These are phyloP conservation scores for Cottoperca gobio DNA, from an alignment of 2,797 vertebrate genomes.

Conservation along the genomic window DNA sequence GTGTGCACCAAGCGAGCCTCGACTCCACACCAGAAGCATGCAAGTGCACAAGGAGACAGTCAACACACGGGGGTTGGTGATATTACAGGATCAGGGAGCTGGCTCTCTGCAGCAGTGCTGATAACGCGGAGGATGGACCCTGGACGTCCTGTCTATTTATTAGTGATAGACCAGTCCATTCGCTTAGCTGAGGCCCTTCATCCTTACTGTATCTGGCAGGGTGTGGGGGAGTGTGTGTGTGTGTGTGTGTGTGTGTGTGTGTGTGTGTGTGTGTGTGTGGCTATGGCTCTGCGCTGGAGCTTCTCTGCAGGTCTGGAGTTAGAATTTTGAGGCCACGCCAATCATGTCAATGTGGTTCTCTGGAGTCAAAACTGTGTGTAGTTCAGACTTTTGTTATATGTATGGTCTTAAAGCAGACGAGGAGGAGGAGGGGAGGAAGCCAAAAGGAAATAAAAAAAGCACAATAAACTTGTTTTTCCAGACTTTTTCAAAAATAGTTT, in stretches of 20 bases:
- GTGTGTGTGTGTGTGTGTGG: not conserved
- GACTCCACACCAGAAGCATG: constrained; percentile 78
- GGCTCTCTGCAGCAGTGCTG: constrained; percentile 63
- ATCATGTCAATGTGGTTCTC: constrained; percentile 3
- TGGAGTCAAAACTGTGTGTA: constrained; percentile 20
- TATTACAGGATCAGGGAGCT: constrained; percentile 45
- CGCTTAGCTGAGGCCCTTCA: constrained; percentile 25
- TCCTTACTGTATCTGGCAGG: constrained; percentile 26
- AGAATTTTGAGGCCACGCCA: constrained; percentile 5
- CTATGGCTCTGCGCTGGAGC: constrained; percentile 30
- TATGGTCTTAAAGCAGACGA: constrained; percentile 27
- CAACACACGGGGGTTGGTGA: constrained; percentile 53
- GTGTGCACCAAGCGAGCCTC: constrained; percentile 63
- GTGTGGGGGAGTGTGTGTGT: constrained; percentile 25
- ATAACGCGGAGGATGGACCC: constrained; percentile 50
- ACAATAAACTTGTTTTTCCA: constrained; percentile 23
- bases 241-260: not conserved
- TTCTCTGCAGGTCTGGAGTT: constrained; percentile 39
- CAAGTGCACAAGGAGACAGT: constrained; percentile 73
- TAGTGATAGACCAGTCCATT: constrained; percentile 45
- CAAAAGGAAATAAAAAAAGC: constrained; percentile 55
- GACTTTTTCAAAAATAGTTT: constrained; percentile 47
- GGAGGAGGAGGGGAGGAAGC: constrained; percentile 11
- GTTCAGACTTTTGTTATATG: constrained; percentile 20
- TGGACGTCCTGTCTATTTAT: constrained; percentile 38